These are phyloP conservation scores for Cyclina sinensis DNA, from an alignment of 1,140 invertebrate species.

Conservation along the genomic window DNA sequence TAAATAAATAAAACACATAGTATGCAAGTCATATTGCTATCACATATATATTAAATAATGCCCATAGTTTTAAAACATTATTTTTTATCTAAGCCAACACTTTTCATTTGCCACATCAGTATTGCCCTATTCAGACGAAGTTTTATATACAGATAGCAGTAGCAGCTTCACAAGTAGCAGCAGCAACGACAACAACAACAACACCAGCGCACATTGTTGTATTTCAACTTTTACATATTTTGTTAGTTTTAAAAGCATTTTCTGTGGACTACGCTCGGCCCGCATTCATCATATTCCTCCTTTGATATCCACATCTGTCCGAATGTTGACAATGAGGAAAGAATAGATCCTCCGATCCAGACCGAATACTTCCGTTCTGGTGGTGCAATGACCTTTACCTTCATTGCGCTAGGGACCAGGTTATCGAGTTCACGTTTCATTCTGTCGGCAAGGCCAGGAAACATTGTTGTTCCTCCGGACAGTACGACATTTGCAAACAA, in stretches of 20 bases:
- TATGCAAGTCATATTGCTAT: too few species aligned
- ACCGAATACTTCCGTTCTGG: constrained; percentile 84
- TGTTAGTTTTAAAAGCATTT: constrained; percentile 95
- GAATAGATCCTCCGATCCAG: constrained; percentile 88
- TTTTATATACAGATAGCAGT: too few species aligned
- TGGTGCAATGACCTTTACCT: constrained; percentile 83
- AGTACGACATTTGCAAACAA: constrained; percentile 60
- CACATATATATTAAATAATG: too few species aligned
- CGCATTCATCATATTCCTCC: constrained; percentile 95
- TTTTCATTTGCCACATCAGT: too few species aligned
- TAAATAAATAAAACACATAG: too few species aligned
- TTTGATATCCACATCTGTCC: constrained; percentile 89
- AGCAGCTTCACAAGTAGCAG: too few species aligned
- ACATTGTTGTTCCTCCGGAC: constrained; percentile 66
- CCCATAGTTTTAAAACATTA: too few species aligned
- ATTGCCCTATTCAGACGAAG: too few species aligned
- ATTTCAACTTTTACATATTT: too few species aligned
- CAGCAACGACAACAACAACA: too few species aligned
- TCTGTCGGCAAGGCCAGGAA: constrained; percentile 81
- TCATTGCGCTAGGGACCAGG: constrained; percentile 84
- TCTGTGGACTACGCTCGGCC: constrained; percentile 95
- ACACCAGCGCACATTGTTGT: too few species aligned
- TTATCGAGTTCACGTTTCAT: constrained; percentile 62
- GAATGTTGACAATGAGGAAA: constrained; percentile 89
- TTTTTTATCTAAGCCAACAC: too few species aligned